Base-by-base conservation (phyloP, 1,140 invertebrate genomes). In the Drosophila ironensis region DNA sequence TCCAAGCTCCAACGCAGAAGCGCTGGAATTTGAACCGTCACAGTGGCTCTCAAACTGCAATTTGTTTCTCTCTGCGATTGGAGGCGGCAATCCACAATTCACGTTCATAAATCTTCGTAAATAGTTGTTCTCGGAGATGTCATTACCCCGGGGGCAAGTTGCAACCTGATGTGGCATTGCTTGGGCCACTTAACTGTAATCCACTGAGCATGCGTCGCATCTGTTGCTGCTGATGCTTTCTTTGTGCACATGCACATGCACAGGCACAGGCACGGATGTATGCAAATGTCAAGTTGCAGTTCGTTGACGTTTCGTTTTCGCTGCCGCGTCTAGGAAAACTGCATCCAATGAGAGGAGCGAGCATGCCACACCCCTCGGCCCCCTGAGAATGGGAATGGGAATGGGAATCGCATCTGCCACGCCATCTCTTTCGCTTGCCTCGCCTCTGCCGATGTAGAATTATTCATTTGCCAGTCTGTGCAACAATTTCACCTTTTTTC, bases 281-380 rank as follows among this genome's bases (percentile, higher is more conserved):
- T 63, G 60, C 60, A 63, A 63, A 63, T 63, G 35, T 48, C 60
- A 63, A 63, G 60, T 40, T 63, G 60, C 60, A 63, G 60, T 63
- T 63, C 60, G 60, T 63, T 63, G 60, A 63, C 59, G 59, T 63
- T 61, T 40, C 51, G 50, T 30, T 54, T 40, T 40, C 37, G 22
- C 44, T 25, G 24, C 27, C 44, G 41, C 14, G 33, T 17, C 53
- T 60, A 38, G 59, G 38, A 25, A n/a, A 52, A 38, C 56, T 60
- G 52, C 56, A 60, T 60, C 56, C 56, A 60, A 60, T 60, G 2
- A 20, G 52, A 60, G 37, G 17, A 30, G n/a, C n/a, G 25, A 60
- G 51, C 56, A 35, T 25, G 6, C 19, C 30, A 19, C 37, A 28
- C 54, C 17, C 47, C 35, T 17, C n/a, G 0, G 25, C 19, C 14